Evolutionary conservation across 2,113 vertebrate species (phyloP), one percentile per base, ranked within the genome.

Genomic region (Thalassoma bifasciatum): DNA sequence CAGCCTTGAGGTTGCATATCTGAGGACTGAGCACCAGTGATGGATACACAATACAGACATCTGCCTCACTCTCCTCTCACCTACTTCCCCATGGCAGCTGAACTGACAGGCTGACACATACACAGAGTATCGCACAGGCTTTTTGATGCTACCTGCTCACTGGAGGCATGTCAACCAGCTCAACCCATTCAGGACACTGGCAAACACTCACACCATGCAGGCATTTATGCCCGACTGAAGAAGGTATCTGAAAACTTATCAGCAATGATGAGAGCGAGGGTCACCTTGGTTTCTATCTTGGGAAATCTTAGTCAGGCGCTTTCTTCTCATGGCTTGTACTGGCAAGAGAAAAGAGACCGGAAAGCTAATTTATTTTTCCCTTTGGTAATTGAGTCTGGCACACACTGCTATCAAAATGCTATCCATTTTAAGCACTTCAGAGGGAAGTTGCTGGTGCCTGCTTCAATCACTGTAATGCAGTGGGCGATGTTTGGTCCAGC

Each of bases 331-430:
- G 52, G 38, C 60, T 71, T 63, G 49, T 64, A 72, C 59, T 80
- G 71, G 77, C 67, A 58, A 49, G 30, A 71, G 61, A 75, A 61
- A 76, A 77, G 30, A 71, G 76, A 64, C 30, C 10, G 17, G 47
- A 8, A 57, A 73, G 64, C 73, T 76, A 71, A 74, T 84, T 79
- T 70, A 54, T 79, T 90, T 77, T 81, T 70, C 59, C 54, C 74
- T 77, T 81, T 83, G 50, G 75, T 89, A 83, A 88, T 79, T 82
- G 70, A 83, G 66, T 75, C 65, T 85, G 75, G 84, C 59, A 66
- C 16, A 19, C 49, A 72, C 75, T 54, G 14, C 72, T 74, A 77
- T 88, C 69, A 81, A 82, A 90, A 85, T 51, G 42, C 37, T 59
- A 26, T 73, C 69, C 51, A 63, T 80, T 86, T 30, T 79, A 71